Evolutionary conservation across 2,113 vertebrate species (phyloP).

Genomic region (Notiomystis cincta): DNA sequence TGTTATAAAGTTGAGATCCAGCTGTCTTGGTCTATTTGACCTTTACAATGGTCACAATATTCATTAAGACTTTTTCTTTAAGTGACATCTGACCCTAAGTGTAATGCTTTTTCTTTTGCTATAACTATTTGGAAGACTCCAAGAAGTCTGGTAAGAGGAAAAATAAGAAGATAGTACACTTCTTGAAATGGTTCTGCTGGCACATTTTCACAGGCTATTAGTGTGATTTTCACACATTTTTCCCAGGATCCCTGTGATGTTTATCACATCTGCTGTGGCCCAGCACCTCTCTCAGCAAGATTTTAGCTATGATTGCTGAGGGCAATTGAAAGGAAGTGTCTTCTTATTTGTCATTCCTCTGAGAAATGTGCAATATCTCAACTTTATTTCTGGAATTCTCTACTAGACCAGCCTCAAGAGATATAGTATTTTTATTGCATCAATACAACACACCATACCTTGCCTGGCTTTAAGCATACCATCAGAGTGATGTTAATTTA

Average conservation of each 20-base stretch:
- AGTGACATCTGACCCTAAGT: not conserved
- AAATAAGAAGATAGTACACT: not conserved
- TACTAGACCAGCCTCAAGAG: not conserved
- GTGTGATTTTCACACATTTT: not conserved
- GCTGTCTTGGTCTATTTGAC: not conserved
- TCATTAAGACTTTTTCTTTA: not conserved
- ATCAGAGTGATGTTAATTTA: not conserved
- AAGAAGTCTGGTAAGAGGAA: not conserved
- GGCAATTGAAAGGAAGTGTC: not conserved
- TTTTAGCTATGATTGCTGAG: not conserved
- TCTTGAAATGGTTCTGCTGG: not conserved
- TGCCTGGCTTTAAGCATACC: not conserved
- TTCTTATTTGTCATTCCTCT: not conserved
- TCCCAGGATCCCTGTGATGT: not conserved
- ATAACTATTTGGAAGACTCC: not conserved
- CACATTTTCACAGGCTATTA: not conserved
- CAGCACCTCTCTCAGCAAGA: not conserved
- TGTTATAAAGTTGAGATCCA: not conserved
- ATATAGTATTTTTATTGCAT: not conserved
- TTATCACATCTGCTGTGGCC: not conserved
- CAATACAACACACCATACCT: not conserved
- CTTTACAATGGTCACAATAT: not conserved
- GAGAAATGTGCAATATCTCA: not conserved
- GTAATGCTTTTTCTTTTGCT: not conserved
- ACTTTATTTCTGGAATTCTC: not conserved